These are phyloP conservation scores for Carlito syrichta DNA, from an alignment of 2,113 vertebrate genomes.

Conservation along the genomic window DNA sequence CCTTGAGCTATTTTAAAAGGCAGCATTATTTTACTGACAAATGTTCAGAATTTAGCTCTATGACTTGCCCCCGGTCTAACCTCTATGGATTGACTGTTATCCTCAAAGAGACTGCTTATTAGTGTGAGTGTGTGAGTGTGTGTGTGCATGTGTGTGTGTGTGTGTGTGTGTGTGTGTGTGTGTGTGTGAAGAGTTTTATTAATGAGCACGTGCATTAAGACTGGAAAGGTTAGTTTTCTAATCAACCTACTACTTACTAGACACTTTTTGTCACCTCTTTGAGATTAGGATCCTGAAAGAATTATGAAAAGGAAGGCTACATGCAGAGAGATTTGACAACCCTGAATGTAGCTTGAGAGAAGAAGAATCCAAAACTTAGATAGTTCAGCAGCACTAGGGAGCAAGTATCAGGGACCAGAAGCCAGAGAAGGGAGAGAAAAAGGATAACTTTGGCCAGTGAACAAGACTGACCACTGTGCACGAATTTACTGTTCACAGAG, in stretches of 20 bases:
- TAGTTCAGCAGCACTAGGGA: not conserved
- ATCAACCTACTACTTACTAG: not conserved
- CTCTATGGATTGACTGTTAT: slow-evolving; percentile 40
- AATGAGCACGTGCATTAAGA: not conserved
- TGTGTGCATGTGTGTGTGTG: not conserved
- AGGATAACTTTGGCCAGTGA: not conserved
- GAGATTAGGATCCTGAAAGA: not conserved
- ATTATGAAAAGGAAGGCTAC: not conserved
- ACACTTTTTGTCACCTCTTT: not conserved
- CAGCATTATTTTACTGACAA: slow-evolving; percentile 55
- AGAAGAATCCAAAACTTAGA: not conserved
- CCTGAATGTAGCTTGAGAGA: not conserved
- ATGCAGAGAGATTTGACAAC: not conserved
- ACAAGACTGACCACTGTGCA: not conserved
- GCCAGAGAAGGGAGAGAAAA: not conserved
- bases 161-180: not conserved
- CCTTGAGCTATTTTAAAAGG: slow-evolving; percentile 69
- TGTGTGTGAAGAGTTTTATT: not conserved
- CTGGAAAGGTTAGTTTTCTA: not conserved
- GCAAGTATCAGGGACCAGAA: not conserved
- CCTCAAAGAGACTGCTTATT: not conserved
- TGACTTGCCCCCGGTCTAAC: slow-evolving; percentile 45
- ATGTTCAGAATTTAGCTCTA: slow-evolving; percentile 38
- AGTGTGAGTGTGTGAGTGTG: not conserved
- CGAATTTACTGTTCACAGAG: not conserved